A percentile compares a stretch with the other conserved stretches of the same genome.
Evolutionary conservation across 2,888 invertebrate genomes (phyloP).

Genomic region (Leptinotarsa juncta): DNA sequence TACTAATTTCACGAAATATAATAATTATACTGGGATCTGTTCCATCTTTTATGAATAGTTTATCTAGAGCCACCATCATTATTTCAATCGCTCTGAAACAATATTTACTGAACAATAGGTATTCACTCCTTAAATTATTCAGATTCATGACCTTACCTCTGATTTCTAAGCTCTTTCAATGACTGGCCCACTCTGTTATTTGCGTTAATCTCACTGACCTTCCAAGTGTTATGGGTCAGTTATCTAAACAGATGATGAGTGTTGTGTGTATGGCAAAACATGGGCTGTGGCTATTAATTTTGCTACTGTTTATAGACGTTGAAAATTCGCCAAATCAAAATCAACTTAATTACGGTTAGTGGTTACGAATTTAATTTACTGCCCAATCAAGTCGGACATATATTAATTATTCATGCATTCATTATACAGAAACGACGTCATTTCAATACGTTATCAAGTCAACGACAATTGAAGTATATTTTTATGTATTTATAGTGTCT

Average conservation of each 20-base stretch:
- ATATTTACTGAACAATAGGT: too few relatives aligned
- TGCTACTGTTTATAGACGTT: not conserved
- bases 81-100: too few relatives aligned
- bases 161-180: not conserved
- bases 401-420: slow-evolving; percentile 1
- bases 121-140: too few relatives aligned
- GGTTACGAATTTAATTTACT: slow-evolving; percentile 14
- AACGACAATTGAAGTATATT: not conserved
- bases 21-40: too few relatives aligned
- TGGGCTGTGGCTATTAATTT: slow-evolving; percentile 4
- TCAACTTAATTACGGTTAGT: not conserved
- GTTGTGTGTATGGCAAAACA: slow-evolving; percentile 1
- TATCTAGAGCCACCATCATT: too few relatives aligned
- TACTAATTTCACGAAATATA: too few relatives aligned
- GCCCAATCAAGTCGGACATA: not conserved
- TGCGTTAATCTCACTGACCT: not conserved
- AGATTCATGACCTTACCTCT: not conserved
- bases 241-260: slow-evolving; percentile 3
- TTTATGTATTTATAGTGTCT: not conserved
- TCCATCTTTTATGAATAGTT: too few relatives aligned
- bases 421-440: slow-evolving; percentile 17
- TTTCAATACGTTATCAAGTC: not conserved
- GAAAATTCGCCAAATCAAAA: slow-evolving; percentile 4
- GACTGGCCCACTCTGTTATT: not conserved
- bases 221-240: slow-evolving; percentile 4